Conservation (phyloP, 2,113 vertebrate species). For the Daphoenositta chrysoptera region DNA sequence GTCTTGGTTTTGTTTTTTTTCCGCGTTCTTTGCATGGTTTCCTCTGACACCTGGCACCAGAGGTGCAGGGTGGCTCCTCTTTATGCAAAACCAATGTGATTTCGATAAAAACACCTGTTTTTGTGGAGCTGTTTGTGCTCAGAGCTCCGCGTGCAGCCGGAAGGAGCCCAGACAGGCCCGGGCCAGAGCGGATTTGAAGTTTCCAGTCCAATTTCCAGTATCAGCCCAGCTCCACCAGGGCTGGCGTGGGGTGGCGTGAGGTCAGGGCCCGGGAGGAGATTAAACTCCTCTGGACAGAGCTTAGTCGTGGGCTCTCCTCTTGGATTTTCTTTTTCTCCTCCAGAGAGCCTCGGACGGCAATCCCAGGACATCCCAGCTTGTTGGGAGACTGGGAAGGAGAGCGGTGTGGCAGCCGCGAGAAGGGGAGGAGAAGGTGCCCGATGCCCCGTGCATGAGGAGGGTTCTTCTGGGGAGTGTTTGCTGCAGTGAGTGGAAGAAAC, state of each 20-base stretch:
- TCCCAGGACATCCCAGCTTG: background rate
- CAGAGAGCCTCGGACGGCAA: background rate
- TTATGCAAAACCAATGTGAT: background rate
- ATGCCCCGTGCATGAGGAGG: rapidly evolving
- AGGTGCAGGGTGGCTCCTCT: background rate
- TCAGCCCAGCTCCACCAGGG: background rate
- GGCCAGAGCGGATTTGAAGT: background rate
- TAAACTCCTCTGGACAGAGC: background rate
- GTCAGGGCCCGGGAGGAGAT: background rate
- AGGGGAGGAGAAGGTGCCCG: rapidly evolving
- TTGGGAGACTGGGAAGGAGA: background rate
- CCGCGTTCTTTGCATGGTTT: rapidly evolving
- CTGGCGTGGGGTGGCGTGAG: background rate
- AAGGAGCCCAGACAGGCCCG: background rate
- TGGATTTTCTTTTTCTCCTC: background rate
- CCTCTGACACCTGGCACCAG: rapidly evolving
- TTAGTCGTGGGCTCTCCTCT: rapidly evolving
- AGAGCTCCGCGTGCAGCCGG: background rate
- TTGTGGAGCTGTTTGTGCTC: background rate
- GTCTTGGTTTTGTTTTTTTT: background rate
- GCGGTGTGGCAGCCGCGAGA: background rate
- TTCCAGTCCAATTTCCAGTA: background rate
- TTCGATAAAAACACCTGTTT: background rate
- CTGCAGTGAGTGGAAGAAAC: background rate
- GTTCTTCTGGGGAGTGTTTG: background rate